Evolutionary conservation across 2,888 invertebrate genomes (phyloP).

Genomic region (Cactoblastis cactorum): DNA sequence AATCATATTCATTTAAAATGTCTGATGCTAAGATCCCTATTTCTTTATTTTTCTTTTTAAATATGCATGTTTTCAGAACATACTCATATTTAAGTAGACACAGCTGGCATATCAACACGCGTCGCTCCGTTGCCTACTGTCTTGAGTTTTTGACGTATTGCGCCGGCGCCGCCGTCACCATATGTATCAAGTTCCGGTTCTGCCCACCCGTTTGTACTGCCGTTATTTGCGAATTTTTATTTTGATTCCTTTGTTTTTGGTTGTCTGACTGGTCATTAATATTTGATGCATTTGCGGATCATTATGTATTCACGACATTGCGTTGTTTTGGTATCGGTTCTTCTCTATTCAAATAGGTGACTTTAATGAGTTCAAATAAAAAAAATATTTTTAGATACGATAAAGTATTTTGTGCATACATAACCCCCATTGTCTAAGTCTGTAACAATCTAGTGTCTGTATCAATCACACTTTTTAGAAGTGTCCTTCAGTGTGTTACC

Average conservation of each 20-base stretch:
- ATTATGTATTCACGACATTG: background rate
- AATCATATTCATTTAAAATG: too few relatives aligned
- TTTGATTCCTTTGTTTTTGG: background rate
- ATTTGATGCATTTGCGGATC: background rate
- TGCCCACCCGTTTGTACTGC: conserved; percentile 24
- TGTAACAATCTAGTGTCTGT: too few relatives aligned
- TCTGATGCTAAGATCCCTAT: too few relatives aligned
- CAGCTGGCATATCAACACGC: conserved; percentile 60
- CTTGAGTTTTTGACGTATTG: conserved; percentile 66
- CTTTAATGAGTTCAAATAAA: too few relatives aligned
- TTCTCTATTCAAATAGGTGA: background rate
- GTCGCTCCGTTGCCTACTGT: conserved; percentile 51
- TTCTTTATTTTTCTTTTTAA: background rate
- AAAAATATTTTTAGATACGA: too few relatives aligned
- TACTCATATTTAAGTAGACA: conserved; percentile 39
- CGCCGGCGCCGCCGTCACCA: conserved; percentile 32
- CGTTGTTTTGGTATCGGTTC: background rate
- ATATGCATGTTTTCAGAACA: conserved; percentile 25
- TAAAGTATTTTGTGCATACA: too few relatives aligned
- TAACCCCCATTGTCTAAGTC: too few relatives aligned
- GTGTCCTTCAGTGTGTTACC: too few relatives aligned
- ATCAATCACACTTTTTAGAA: too few relatives aligned
- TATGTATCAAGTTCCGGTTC: conserved; percentile 28
- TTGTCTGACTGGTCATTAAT: background rate
- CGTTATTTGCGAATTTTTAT: conserved; percentile 13